Conservation (phyloP, 2,797 vertebrate genomes). For the Bryconaethiops microstoma region DNA sequence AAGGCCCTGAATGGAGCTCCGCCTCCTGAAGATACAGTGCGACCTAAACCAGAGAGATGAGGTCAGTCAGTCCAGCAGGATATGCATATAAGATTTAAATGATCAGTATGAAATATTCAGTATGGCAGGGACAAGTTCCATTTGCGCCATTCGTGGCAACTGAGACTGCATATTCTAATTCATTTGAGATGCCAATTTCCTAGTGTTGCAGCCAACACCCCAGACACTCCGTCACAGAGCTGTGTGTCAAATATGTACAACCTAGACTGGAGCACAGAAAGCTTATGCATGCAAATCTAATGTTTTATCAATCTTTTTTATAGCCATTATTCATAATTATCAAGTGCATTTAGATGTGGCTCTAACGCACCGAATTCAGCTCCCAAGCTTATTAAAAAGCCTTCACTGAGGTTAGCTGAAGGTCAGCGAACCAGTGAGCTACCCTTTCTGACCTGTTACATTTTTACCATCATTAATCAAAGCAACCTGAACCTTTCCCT, state of each 20-base stretch:
- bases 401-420: too few relatives aligned
- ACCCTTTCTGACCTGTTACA: not conserved
- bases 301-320: not conserved
- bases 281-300: not conserved
- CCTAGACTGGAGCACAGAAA: not conserved
- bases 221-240: not conserved
- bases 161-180: not conserved
- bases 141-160: not conserved
- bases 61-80: not conserved
- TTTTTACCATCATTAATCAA: conserved; percentile 4
- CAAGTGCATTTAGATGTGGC: not conserved
- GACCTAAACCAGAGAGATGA: conserved; percentile 67
- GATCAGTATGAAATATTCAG: not conserved
- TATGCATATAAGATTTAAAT: too few relatives aligned
- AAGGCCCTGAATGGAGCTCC: conserved; percentile 80
- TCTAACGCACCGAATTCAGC: too few relatives aligned
- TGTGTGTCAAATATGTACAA: not conserved
- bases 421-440: not conserved
- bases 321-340: not conserved
- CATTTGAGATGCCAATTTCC: not conserved
- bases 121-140: not conserved
- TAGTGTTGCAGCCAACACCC: too few relatives aligned
- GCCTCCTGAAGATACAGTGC: conserved; percentile 72
- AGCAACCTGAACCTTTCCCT: not conserved
- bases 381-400: not conserved